Evolutionary conservation across 2,113 vertebrate genomes (phyloP).

Genomic region (Pardalotus punctatus): DNA sequence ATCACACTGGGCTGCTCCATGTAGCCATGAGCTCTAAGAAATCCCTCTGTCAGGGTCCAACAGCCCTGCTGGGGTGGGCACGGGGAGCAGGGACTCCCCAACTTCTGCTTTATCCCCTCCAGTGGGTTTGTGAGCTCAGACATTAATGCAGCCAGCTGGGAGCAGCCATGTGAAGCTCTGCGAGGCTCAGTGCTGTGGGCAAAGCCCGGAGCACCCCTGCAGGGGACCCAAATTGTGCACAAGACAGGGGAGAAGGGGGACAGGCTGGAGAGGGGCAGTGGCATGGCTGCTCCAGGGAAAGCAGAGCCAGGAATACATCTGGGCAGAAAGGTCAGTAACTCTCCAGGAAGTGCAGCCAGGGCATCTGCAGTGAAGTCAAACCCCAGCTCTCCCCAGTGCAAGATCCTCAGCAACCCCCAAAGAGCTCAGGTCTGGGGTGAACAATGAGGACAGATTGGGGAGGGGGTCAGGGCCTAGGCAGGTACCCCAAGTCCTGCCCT

Average conservation of each 20-base stretch:
- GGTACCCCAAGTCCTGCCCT: background rate
- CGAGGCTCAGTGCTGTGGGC: rapidly evolving
- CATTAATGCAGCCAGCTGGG: rapidly evolving
- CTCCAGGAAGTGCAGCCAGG: background rate
- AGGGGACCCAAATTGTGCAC: background rate
- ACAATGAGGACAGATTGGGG: rapidly evolving
- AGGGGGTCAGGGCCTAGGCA: rapidly evolving
- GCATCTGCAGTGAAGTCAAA: rapidly evolving
- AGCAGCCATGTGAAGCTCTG: background rate
- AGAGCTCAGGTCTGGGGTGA: background rate
- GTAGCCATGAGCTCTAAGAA: background rate
- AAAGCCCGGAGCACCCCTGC: background rate
- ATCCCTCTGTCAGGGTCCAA: rapidly evolving
- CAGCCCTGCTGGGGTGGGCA: rapidly evolving
- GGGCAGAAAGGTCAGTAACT: background rate
- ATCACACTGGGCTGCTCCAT: background rate
- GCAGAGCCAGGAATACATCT: background rate
- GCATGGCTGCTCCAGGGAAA: rapidly evolving
- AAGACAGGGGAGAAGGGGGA: rapidly evolving
- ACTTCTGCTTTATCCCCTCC: background rate
- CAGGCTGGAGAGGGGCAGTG: background rate
- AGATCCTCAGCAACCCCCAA: too few relatives aligned
- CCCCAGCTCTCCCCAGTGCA: background rate
- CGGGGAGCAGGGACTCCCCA: background rate
- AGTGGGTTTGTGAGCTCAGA: background rate